Evolutionary conservation across 2,888 invertebrate species (phyloP).

Genomic region (Cataglyphis livida): DNA sequence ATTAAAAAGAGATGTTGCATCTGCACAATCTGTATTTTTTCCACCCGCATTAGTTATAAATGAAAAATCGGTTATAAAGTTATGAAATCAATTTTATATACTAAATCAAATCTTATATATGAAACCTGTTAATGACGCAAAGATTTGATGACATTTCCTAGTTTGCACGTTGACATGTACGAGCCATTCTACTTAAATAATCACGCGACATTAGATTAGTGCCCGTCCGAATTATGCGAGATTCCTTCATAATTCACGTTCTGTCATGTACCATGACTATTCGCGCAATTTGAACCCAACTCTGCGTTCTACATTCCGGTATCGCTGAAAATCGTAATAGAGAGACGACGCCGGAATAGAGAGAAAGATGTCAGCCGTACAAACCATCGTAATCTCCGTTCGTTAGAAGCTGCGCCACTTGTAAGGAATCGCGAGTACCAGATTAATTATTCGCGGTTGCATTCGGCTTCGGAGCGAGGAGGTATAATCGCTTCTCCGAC

Average conservation of each 20-base stretch:
- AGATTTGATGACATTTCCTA: background rate
- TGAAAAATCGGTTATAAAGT: background rate
- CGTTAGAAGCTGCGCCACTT: background rate
- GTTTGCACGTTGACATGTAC: background rate
- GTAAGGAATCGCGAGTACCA: conserved; percentile 69
- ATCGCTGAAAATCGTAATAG: background rate
- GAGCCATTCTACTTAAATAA: background rate
- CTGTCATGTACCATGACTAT: background rate
- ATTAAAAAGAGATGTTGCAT: background rate
- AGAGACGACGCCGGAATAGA: background rate
- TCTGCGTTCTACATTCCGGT: background rate
- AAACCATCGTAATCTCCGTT: background rate
- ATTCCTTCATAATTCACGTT: conserved; percentile 20
- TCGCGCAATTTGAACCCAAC: background rate
- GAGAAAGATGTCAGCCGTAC: background rate
- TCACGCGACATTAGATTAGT: background rate
- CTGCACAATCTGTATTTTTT: background rate
- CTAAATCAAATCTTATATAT: background rate
- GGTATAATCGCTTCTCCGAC: conserved; percentile 59
- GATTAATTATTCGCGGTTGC: conserved; percentile 65
- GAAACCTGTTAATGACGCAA: background rate
- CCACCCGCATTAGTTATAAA: background rate
- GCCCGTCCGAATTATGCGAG: background rate
- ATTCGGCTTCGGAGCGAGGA: conserved; percentile 69
- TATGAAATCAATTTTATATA: background rate